phyloP scores from a whole-genome alignment of 2,113 vertebrate genomes.

The Malurus alboscapulatus region DNA sequence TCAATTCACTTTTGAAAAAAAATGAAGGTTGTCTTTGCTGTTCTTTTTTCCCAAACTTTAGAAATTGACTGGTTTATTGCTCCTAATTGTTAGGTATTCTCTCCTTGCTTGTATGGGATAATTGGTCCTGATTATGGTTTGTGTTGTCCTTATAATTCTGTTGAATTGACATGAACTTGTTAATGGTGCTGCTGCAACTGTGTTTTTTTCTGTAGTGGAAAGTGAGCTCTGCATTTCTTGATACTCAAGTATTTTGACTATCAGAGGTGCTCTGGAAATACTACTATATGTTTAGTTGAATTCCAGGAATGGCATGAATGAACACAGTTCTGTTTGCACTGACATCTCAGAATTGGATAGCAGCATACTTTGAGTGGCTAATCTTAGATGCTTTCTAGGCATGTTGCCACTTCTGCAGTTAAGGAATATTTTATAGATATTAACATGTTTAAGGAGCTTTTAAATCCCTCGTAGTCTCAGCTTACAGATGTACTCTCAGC shows the following conservation, averaged over 20 bases:
- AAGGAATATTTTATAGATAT: not conserved
- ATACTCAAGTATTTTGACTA: not conserved
- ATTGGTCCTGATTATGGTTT: not conserved
- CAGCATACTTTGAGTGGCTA: not conserved
- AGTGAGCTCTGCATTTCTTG: not conserved
- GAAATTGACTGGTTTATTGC: not conserved
- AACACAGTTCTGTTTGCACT: not conserved
- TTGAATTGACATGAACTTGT: not conserved
- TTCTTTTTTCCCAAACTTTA: not conserved
- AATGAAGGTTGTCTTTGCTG: accelerated
- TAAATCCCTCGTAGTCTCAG: not conserved
- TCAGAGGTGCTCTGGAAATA: not conserved
- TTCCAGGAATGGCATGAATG: not conserved
- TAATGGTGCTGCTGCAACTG: not conserved
- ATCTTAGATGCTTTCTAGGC: not conserved
- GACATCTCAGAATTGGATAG: not conserved
- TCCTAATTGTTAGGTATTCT: not conserved
- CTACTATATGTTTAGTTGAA: not conserved
- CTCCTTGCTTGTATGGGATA: not conserved
- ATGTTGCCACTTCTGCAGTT: not conserved
- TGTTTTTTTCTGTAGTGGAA: accelerated
- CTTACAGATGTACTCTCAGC: not conserved
- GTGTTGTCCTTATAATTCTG: not conserved
- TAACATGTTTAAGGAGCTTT: not conserved
- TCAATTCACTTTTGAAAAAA: not conserved